phyloP scores from a whole-genome alignment of 2,888 invertebrate genomes.

The Scrobipalpa costella region DNA sequence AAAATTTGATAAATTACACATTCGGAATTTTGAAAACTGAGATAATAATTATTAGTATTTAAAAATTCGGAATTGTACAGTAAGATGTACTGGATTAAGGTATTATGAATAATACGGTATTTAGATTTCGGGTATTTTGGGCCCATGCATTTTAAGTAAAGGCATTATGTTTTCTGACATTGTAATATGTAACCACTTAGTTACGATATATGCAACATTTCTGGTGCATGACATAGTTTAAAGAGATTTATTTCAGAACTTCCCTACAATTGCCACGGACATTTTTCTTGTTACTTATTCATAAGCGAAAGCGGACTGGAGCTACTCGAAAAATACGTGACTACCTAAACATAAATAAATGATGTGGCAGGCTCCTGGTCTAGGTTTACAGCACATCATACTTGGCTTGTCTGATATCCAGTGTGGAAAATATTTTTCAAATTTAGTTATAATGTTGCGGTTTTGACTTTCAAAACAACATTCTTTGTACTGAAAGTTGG shows the following conservation, averaged over 20 bases:
- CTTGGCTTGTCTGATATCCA: constrained; percentile 28
- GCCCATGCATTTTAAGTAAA: no score
- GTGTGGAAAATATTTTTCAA: constrained; percentile 4
- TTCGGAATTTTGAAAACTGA: no score
- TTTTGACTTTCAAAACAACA: neutral
- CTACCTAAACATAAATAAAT: constrained; percentile 68
- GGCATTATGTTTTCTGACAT: no score
- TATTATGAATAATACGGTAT: no score
- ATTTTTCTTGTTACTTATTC: constrained; percentile 72
- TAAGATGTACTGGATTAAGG: no score
- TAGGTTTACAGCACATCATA: constrained; percentile 48
- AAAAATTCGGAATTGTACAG: no score
- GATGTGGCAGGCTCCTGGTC: constrained; percentile 51
- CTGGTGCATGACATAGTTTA: constrained; percentile 10
- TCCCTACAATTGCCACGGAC: constrained; percentile 62
- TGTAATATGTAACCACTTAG: neutral
- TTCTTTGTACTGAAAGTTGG: neutral
- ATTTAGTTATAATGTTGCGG: neutral
- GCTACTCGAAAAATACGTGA: constrained; percentile 75
- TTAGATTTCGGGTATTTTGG: no score
- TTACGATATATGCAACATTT: constrained; percentile 19
- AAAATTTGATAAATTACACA: no score
- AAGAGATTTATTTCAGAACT: constrained; percentile 44
- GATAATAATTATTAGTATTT: no score
- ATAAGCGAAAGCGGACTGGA: constrained; percentile 67